These are phyloP conservation scores for Drosophila monieri DNA, from an alignment of 2,888 invertebrate genomes.

Conservation along the genomic window DNA sequence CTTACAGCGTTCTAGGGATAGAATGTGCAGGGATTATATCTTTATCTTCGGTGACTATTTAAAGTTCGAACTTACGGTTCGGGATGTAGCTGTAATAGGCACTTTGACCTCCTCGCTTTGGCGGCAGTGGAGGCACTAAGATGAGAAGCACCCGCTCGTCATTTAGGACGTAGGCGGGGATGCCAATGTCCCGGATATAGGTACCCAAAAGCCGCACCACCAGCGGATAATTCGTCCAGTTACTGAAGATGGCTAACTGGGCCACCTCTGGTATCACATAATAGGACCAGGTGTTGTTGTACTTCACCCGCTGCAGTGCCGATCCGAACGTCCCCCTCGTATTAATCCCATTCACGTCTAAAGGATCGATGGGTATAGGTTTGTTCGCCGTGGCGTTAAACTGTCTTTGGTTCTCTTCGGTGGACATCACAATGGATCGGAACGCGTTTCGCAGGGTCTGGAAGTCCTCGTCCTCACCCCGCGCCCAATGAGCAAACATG, in stretches of 20 bases:
- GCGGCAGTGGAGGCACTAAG: constrained; percentile 82
- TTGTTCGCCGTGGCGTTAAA: constrained; percentile 67
- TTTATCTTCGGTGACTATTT: background rate
- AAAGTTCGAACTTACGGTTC: constrained; percentile 63
- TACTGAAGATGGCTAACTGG: constrained; percentile 79
- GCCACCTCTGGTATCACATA: constrained; percentile 82
- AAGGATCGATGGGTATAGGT: constrained; percentile 77
- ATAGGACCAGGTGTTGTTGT: constrained; percentile 79
- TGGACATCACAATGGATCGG: constrained; percentile 71
- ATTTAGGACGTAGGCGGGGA: constrained; percentile 80
- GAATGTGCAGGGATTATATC: background rate
- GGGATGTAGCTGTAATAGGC: constrained; percentile 81
- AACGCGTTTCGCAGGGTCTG: constrained; percentile 76
- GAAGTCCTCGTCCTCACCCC: constrained; percentile 79
- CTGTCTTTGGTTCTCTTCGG: constrained; percentile 65
- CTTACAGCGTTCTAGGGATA: constrained; percentile 85
- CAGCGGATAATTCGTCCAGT: constrained; percentile 80
- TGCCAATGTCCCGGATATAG: constrained; percentile 80
- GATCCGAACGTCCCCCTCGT: constrained; percentile 68
- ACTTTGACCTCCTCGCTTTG: constrained; percentile 69
- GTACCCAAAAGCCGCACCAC: constrained; percentile 81
- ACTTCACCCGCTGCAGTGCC: constrained; percentile 72
- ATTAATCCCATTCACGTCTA: constrained; percentile 71
- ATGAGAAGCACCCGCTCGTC: constrained; percentile 77
- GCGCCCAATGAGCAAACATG: constrained; percentile 83